These are phyloP conservation scores for Drosophila miranda DNA, from an alignment of 1,140 invertebrate genomes.

Conservation along the genomic window DNA sequence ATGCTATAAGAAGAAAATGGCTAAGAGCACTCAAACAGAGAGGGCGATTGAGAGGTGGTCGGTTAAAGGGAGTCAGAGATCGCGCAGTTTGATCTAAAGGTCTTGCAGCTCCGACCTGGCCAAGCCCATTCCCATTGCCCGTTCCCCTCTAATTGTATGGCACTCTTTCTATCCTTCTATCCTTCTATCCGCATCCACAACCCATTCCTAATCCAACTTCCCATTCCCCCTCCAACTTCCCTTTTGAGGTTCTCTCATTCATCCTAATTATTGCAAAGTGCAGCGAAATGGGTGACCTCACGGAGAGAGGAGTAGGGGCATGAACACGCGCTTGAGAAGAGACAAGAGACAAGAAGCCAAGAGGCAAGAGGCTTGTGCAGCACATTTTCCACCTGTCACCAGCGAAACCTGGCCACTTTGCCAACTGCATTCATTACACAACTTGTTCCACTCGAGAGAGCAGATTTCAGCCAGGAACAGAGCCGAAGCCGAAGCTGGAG, in stretches of 20 bases:
- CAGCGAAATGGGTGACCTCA: background rate
- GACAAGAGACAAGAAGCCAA: background rate
- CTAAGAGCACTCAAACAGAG: too few species aligned
- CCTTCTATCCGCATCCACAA: background rate
- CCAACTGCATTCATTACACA: constrained; percentile 41
- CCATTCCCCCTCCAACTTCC: background rate
- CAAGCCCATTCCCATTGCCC: background rate
- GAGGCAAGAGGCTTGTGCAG: background rate
- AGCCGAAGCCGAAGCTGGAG: background rate
- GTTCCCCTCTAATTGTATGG: background rate
- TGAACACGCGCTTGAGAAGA: too few species aligned
- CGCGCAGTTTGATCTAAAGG: too few species aligned
- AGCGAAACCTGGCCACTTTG: background rate
- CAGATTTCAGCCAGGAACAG: constrained; percentile 14
- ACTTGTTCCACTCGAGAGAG: constrained; percentile 35
- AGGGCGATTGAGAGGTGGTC: too few species aligned
- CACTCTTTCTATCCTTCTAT: background rate
- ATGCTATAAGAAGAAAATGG: too few species aligned
- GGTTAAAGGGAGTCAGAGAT: too few species aligned
- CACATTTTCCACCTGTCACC: constrained; percentile 9
- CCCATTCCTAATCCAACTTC: background rate
- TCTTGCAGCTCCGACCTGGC: too few species aligned
- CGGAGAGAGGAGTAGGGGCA: background rate
- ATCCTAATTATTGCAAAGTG: constrained; percentile 59
- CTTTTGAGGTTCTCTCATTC: constrained; percentile 16